A percentile compares a stretch with the other conserved stretches of the same genome.
These are phyloP conservation scores for Drosophila ambigua DNA, from an alignment of 1,140 invertebrate genomes.

Conservation along the genomic window DNA sequence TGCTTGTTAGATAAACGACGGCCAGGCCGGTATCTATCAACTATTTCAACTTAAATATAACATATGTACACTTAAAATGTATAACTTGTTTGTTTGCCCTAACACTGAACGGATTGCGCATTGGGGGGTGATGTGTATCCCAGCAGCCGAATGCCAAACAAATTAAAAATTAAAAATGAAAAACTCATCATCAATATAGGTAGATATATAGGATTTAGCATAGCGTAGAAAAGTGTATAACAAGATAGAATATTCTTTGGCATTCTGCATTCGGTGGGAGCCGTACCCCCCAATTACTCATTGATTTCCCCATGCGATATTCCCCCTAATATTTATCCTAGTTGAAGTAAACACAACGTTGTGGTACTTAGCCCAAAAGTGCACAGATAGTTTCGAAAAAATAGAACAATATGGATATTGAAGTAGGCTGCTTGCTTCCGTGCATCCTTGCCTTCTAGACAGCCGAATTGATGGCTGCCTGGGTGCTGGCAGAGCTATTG, in stretches of 20 bases:
- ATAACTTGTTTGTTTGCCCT: slow-evolving; percentile 17
- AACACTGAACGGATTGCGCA: too few relatives aligned
- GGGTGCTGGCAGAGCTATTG: slow-evolving; percentile 51
- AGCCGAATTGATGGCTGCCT: slow-evolving; percentile 78
- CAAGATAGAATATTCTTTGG: not conserved
- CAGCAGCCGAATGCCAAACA: too few relatives aligned
- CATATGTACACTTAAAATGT: slow-evolving; percentile 64
- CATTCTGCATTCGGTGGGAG: not conserved
- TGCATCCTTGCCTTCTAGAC: slow-evolving; percentile 47
- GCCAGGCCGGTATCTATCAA: slow-evolving; percentile 67
- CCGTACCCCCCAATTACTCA: slow-evolving; percentile 11
- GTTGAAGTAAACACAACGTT: slow-evolving; percentile 52
- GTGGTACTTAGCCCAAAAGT: slow-evolving; percentile 51
- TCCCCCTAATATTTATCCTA: slow-evolving; percentile 51
- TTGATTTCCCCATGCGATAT: slow-evolving; percentile 21
- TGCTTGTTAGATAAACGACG: slow-evolving; percentile 48
- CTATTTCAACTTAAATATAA: slow-evolving; percentile 66
- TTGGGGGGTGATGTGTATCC: too few relatives aligned
- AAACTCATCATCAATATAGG: too few relatives aligned
- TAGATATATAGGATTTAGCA: too few relatives aligned
- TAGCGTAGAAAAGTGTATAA: too few relatives aligned
- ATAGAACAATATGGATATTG: slow-evolving; percentile 39
- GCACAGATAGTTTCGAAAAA: slow-evolving; percentile 49
- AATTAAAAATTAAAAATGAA: too few relatives aligned
- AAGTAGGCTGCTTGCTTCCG: not conserved